A percentile compares a stretch with the other conserved stretches of the same genome.
These are phyloP conservation scores for Rhagologus leucostigma DNA, from an alignment of 2,113 vertebrate species.

Conservation along the genomic window DNA sequence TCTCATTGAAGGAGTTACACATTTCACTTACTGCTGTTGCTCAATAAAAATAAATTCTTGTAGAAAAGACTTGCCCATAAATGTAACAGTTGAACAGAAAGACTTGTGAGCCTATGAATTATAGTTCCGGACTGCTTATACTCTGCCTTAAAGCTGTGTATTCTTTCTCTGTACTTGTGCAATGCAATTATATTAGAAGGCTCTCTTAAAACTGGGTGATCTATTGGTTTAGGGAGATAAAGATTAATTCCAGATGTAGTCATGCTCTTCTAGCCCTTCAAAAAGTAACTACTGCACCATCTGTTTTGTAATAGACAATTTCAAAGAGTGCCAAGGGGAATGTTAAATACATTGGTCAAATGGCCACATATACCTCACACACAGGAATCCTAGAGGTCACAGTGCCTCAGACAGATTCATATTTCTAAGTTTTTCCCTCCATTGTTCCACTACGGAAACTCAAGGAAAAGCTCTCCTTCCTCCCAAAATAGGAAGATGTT, in stretches of 20 bases:
- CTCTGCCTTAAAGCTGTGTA: constrained; percentile 41
- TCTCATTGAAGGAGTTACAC: neutral
- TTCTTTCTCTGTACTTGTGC: constrained; percentile 27
- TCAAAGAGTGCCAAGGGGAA: constrained; percentile 48
- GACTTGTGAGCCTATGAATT: constrained; percentile 5
- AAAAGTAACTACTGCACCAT: constrained; percentile 60
- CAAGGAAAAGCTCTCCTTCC: neutral
- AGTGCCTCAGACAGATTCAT: constrained; percentile 31
- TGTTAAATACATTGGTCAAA: constrained; percentile 54
- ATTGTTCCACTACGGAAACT: neutral
- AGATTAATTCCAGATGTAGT: constrained; percentile 54
- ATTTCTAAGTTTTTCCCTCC: neutral
- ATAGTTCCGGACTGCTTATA: constrained; percentile 31
- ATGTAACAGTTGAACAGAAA: constrained; percentile 12
- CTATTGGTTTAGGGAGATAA: constrained; percentile 54
- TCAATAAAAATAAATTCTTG: constrained; percentile 1
- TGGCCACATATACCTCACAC: neutral
- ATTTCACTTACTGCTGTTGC: constrained; percentile 18
- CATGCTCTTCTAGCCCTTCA: constrained; percentile 40
- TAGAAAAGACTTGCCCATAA: neutral
- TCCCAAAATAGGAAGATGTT: neutral
- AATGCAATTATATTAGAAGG: constrained; percentile 38
- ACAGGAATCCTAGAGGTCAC: constrained; percentile 37
- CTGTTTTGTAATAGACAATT: constrained; percentile 58
- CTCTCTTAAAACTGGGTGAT: constrained; percentile 53